phyloP scores from a whole-genome alignment of 2,113 vertebrate genomes.

The Gasterosteus aculeatus region DNA sequence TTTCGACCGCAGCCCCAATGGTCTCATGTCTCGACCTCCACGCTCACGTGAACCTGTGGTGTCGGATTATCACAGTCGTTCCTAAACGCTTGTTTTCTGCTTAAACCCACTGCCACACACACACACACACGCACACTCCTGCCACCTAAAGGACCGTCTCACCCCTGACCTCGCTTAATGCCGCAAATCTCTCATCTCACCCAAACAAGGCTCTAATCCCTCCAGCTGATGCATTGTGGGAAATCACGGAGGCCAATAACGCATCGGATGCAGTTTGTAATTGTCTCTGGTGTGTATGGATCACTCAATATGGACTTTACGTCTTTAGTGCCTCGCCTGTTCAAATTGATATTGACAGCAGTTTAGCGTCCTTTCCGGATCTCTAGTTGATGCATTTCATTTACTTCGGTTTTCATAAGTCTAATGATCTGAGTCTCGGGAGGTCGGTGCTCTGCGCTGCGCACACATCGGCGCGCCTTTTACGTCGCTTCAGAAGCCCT shows the following conservation, averaged over 20 bases:
- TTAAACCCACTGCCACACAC: neutral
- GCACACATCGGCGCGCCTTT: neutral
- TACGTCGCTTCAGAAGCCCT: neutral
- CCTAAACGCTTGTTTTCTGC: neutral
- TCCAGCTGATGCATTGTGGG: constrained; percentile 36
- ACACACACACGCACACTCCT: neutral
- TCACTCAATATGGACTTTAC: neutral
- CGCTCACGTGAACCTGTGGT: constrained; percentile 11
- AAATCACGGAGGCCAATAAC: neutral
- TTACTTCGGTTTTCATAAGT: neutral
- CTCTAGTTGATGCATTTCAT: neutral
- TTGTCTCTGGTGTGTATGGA: neutral
- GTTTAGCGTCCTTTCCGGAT: neutral
- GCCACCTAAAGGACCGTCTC: neutral
- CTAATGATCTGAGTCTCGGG: too few species aligned
- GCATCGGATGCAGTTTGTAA: neutral
- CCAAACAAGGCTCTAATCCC: constrained; percentile 52
- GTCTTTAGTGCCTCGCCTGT: too few species aligned
- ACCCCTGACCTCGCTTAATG: neutral
- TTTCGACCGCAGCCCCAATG: too few species aligned
- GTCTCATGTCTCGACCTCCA: neutral
- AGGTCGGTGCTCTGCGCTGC: too few species aligned
- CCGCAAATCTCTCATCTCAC: constrained; percentile 44
- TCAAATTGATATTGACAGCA: neutral
- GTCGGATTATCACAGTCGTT: constrained; percentile 20